These are phyloP conservation scores for Frieseomelitta varia DNA, from an alignment of 1,140 invertebrate species.

Conservation along the genomic window DNA sequence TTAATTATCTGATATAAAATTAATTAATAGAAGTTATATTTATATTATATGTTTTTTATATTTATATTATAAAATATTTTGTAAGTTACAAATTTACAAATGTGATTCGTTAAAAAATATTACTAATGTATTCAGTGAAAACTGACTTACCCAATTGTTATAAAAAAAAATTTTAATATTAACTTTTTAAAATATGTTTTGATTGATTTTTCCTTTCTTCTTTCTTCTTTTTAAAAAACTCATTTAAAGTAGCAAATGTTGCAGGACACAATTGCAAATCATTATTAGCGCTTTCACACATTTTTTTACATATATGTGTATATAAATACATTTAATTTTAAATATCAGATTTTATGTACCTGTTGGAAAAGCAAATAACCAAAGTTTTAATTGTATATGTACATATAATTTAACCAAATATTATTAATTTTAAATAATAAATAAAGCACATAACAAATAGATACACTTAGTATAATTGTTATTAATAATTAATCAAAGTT, in stretches of 20 bases:
- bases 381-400: neutral
- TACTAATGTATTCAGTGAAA: constrained; percentile 4
- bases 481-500: neutral
- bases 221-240: constrained; percentile 91
- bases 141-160: constrained; percentile 90
- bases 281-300: constrained; percentile 83
- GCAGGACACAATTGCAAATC: constrained; percentile 86
- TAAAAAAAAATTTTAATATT: constrained; percentile 84
- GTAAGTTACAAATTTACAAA: constrained; percentile 79
- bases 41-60: no score
- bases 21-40: neutral
- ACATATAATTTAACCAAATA: neutral
- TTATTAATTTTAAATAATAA: neutral
- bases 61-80: constrained; percentile 60
- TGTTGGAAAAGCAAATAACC: neutral
- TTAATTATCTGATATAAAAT: neutral
- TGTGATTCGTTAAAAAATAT: neutral
- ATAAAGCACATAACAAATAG: neutral
- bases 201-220: constrained; percentile 83
- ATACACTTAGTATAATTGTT: no score
- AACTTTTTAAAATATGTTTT: constrained; percentile 79
- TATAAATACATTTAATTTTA: neutral
- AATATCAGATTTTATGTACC: neutral
- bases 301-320: constrained; percentile 43
- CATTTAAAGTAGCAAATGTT: constrained; percentile 89